Base-by-base conservation (phyloP, 2,797 vertebrate genomes). In the Hoplostethus mediterraneus region DNA sequence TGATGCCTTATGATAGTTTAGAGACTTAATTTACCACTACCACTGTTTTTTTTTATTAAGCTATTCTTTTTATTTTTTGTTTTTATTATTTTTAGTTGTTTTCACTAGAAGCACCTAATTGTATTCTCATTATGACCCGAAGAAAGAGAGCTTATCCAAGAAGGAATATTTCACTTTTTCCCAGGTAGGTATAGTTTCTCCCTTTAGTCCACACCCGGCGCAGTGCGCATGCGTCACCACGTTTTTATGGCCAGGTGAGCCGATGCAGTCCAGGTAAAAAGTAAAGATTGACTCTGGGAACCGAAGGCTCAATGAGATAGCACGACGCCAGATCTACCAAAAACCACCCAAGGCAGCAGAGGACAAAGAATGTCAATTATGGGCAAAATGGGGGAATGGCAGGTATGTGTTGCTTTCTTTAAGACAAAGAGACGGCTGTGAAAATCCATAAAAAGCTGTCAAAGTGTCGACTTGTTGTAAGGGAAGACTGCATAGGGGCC, bases 371-470 rank as follows among this genome's bases (percentile, higher is more conserved):
- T 98, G 97, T 98, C 97, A 94, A 87, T 98, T 90, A 96, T 97
- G 91, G 96, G 95, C 88, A 97, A 96, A 94, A 98, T 98, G 96
- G 96, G 95, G 85, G 97, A 98, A 88, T 98, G 97, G 97, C 97
- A 98, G 98, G 97, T 97, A 97, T 85, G 93, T 93, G 84, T n/a
- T 85, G 61, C 82, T 90, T 83, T 77, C 90, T 89, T 90, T 72
- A 88, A 90, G 68, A 91, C 80, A 88, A 87, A 83, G 82, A 86
- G 53, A 64, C 67, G 64, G 53, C 66, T 51, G 61, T 63, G 58
- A 69, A 80, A 88, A 85, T 66, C 70, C 61, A 40, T 38, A 58
- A 78, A 83, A 42, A 87, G 83, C 55, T 87, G 84, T 84, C 82
- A 81, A 87, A 78, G 63, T 91, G 79, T 86, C 86, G 82, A 87